Evolutionary conservation across 2,888 invertebrate species (phyloP), one percentile per base, ranked within the genome.

Genomic region (Chymomyza amoena): DNA sequence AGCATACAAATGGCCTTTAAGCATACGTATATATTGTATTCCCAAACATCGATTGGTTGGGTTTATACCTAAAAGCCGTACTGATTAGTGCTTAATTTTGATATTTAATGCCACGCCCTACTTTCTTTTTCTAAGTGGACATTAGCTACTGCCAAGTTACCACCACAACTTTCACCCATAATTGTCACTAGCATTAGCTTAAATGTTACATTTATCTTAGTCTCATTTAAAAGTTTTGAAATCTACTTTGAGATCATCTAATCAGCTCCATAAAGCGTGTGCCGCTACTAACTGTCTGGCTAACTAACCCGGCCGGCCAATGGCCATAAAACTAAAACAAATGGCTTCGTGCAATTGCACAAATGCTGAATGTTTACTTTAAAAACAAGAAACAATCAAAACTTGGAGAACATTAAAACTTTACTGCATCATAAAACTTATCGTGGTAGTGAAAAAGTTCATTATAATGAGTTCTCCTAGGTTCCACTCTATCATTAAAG

Each of bases 321-420:
- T 72, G 78, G 75, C 28, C 63, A 75, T 82, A 75, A 73, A 61
- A 57, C 28, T 39, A 15, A 62, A 59, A 54, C 51, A 57, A 68
- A 74, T 69, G 59, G 69, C 75, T 68, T 81, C 84, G 81, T 81
- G 81, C 81, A 84, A 83, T 84, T 86, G 83, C 79, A 84, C 84
- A 81, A 79, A 81, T 72, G 51, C 16, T 54, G 54, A 45, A 45
- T 45, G 39, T 45, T 45, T 65, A 75, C 68, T 56, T 69, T 72
- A 61, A 50, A 60, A 50, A 60, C 20, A 50, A 70, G 68, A 74
- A 77, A 63, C 70, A 73, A 76, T 74, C 77, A 77, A 79, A 76
- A 68, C 65, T 52, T 62, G 10, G 10, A 54, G 15, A 16, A 54
- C 16, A 54, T 16, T 54, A 54, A 54, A 54, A 45, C 69, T 84